Evolutionary conservation across 1,140 invertebrate genomes (phyloP), one percentile per base, ranked within the genome.

Genomic region (Solenopsis fugax): DNA sequence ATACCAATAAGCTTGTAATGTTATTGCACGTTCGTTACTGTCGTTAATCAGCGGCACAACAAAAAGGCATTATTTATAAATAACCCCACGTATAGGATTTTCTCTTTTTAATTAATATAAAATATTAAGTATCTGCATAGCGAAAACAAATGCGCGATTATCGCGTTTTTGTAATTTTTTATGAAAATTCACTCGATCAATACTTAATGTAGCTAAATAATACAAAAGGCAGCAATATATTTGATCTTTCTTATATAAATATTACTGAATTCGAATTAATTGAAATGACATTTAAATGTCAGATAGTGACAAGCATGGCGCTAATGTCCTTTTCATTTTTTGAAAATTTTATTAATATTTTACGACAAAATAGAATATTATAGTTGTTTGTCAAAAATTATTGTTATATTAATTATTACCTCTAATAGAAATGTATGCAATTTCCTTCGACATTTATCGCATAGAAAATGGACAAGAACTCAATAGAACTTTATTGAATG

Each of bases 91-190:
- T 29, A 60, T 34, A 84, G 9, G 16, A 37, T 73, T 84, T 73
- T 73, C 52, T 34, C 45, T 75, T 64, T 56, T 50, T 75, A 73
- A 84, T 84, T 75, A 50, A 75, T 60, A 75, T 48, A 29, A 1
- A 75, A 84, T 73, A 37, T 84, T 84, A 29, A 29, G 2, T 29
- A 75, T 50, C n/a, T 72, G 16, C n/a, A 54, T 16, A 81, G 0
- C n/a, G 13, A 7, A 21, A 73, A 60, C 24, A 41, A 52, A 72
- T 18, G 7, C 1, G 37, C 13, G 16, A 56, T 58, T 12, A 72
- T 41, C 5, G 4, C 37, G 45, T 60, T 72, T 24, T 24, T 18
- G 24, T 1, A 34, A 1, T 6, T 67, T 48, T 48, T 13, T 10
- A 48, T 73, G 24, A 73, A 82, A 58, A 72, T n/a, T 16, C 6